Conservation (phyloP, 2,888 invertebrate genomes). For the Gnatocerus cornutus region DNA sequence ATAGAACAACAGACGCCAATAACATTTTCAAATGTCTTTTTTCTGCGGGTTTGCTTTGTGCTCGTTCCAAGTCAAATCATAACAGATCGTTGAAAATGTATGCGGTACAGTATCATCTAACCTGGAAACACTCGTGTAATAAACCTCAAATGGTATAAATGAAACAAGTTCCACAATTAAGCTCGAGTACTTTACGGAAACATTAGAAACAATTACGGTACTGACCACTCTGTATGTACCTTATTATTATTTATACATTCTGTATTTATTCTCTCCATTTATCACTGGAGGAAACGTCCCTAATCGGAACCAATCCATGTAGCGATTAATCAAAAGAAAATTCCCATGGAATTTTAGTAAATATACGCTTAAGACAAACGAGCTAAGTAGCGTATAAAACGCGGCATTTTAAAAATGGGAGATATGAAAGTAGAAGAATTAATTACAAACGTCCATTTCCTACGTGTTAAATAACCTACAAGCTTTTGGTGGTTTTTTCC, state of each 20-base stretch:
- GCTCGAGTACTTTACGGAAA: constrained; percentile 55
- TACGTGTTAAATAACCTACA: constrained; percentile 30
- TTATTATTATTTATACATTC: constrained; percentile 58
- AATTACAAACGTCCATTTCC: constrained; percentile 26
- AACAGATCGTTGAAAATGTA: not conserved
- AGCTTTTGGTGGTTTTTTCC: constrained; percentile 22
- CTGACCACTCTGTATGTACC: constrained; percentile 53
- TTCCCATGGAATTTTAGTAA: constrained; percentile 9
- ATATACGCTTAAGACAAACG: constrained; percentile 5
- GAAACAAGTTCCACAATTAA: constrained; percentile 56
- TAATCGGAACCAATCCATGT: constrained; percentile 14
- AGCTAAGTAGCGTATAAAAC: constrained; percentile 10
- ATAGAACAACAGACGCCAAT: too few species aligned
- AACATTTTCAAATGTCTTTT: not conserved
- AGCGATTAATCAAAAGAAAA: constrained; percentile 17
- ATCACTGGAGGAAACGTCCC: constrained; percentile 16
- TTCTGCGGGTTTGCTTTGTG: not conserved
- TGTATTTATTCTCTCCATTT: constrained; percentile 25
- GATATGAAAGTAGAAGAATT: constrained; percentile 30
- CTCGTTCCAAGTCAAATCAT: not conserved
- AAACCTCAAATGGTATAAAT: constrained; percentile 52
- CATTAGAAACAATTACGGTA: constrained; percentile 59
- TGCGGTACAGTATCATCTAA: not conserved
- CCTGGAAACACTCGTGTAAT: constrained; percentile 19
- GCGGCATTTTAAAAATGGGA: not conserved